Percentiles rank a stretch among this genome's conserved stretches.
Conservation (phyloP, 2,797 vertebrate genomes). For the Apogon hyalosoma region DNA sequence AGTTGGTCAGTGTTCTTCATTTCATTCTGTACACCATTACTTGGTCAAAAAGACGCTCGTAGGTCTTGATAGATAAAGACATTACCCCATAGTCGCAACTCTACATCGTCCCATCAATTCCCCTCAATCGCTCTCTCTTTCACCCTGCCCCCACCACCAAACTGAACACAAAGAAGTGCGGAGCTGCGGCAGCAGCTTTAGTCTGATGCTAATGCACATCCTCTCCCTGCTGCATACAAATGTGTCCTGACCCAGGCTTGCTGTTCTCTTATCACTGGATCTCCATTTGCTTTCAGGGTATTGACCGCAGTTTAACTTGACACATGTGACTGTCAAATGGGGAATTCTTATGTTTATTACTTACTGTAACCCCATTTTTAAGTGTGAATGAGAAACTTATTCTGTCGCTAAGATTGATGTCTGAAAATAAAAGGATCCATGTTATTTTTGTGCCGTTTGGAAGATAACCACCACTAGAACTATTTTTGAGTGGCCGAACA, state of each 20-base stretch:
- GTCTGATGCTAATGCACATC: constrained; percentile 86
- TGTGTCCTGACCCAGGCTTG: constrained; percentile 77
- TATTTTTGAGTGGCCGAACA: constrained; percentile 67
- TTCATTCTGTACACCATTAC: constrained; percentile 34
- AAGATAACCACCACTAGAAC: constrained; percentile 42
- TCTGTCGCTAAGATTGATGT: constrained; percentile 21
- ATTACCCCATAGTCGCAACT: constrained; percentile 78
- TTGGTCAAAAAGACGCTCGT: constrained; percentile 47
- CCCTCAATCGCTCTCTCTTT: constrained; percentile 65
- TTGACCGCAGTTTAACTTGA: constrained; percentile 70
- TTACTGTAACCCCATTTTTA: constrained; percentile 28
- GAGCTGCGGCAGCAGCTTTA: constrained; percentile 83
- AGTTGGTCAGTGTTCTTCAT: constrained; percentile 41
- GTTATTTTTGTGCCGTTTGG: constrained; percentile 35
- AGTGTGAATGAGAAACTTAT: constrained; percentile 34
- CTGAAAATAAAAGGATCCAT: constrained; percentile 37
- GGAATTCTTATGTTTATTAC: constrained; percentile 41
- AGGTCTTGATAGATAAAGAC: constrained; percentile 63
- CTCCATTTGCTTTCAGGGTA: constrained; percentile 72
- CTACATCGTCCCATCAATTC: constrained; percentile 79
- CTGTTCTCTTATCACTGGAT: constrained; percentile 77
- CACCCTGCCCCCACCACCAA: constrained; percentile 77
- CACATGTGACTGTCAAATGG: constrained; percentile 54
- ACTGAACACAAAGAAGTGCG: constrained; percentile 81
- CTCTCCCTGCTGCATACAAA: constrained; percentile 85